These are phyloP conservation scores for Neuroscelio doddi DNA, from an alignment of 2,888 invertebrate species.

Conservation along the genomic window DNA sequence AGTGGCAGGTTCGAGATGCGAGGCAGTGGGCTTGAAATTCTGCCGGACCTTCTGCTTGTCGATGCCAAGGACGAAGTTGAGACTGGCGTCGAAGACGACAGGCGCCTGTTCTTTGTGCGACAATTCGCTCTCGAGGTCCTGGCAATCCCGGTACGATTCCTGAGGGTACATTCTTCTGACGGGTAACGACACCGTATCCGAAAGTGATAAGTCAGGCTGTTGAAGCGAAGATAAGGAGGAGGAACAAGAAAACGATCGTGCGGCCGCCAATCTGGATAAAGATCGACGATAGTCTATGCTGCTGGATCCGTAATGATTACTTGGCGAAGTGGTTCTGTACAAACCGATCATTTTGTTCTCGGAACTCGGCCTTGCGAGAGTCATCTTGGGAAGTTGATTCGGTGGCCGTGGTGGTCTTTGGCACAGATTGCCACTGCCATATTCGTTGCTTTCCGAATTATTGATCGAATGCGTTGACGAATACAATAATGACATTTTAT, in stretches of 20 bases:
- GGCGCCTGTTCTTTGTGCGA: constrained; percentile 82
- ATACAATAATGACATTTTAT: not conserved
- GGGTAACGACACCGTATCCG: constrained; percentile 54
- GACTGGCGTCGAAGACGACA: constrained; percentile 86
- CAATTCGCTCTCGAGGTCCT: constrained; percentile 72
- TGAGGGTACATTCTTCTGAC: constrained; percentile 49
- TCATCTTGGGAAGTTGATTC: constrained; percentile 49
- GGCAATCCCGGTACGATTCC: constrained; percentile 72
- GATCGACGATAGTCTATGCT: constrained; percentile 19
- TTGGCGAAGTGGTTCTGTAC: constrained; percentile 13
- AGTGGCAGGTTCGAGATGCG: constrained; percentile 83
- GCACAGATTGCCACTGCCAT: constrained; percentile 24
- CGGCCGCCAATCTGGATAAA: constrained; percentile 5
- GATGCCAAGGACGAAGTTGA: constrained; percentile 85
- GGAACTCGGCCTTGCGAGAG: constrained; percentile 45
- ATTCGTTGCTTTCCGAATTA: not conserved
- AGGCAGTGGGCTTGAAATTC: constrained; percentile 81
- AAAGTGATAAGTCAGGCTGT: constrained; percentile 68
- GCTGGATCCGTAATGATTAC: not conserved
- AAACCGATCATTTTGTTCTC: constrained; percentile 40
- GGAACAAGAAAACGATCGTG: constrained; percentile 27
- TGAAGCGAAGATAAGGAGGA: constrained; percentile 34
- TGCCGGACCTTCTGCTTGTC: constrained; percentile 81
- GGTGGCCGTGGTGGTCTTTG: constrained; percentile 51
- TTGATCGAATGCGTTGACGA: not conserved